These are phyloP conservation scores for Eumaeus atala DNA, from an alignment of 1,140 invertebrate species.

Conservation along the genomic window DNA sequence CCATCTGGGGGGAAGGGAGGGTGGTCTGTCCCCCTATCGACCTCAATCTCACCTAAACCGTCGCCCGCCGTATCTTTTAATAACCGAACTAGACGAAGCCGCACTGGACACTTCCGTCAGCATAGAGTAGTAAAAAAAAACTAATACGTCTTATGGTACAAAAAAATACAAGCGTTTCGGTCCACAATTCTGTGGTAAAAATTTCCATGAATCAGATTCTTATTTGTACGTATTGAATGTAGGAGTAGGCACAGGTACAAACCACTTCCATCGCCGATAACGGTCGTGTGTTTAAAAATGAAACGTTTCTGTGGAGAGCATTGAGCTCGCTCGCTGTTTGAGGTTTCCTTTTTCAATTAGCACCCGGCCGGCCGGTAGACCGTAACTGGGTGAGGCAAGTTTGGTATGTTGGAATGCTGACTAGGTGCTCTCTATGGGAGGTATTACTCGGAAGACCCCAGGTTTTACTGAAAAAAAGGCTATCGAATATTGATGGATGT, in stretches of 20 bases:
- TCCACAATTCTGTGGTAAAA: no score
- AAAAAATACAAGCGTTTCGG: no score
- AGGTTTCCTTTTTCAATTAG: slow-evolving; percentile 71
- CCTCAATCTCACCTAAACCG: no score
- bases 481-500: neutral
- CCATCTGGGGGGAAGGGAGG: no score
- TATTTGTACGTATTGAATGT: neutral
- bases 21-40: no score
- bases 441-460: slow-evolving; percentile 27
- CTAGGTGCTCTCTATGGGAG: slow-evolving; percentile 40
- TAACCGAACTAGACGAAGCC: no score
- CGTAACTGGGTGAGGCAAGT: slow-evolving; percentile 68
- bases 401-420: slow-evolving; percentile 56
- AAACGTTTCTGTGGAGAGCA: slow-evolving; percentile 69
- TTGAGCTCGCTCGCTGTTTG: slow-evolving; percentile 67
- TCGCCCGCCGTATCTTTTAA: no score
- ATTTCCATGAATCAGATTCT: neutral
- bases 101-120: no score
- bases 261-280: slow-evolving; percentile 54
- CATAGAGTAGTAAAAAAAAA: no score
- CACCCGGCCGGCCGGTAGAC: slow-evolving; percentile 64
- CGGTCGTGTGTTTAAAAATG: slow-evolving; percentile 69
- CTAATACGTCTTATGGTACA: no score
- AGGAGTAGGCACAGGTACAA: slow-evolving; percentile 23
- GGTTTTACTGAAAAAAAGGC: neutral